Percentiles rank a stretch among this genome's conserved stretches.
These are phyloP conservation scores for Athene cunicularia DNA, from an alignment of 2,113 vertebrate genomes.

Conservation along the genomic window DNA sequence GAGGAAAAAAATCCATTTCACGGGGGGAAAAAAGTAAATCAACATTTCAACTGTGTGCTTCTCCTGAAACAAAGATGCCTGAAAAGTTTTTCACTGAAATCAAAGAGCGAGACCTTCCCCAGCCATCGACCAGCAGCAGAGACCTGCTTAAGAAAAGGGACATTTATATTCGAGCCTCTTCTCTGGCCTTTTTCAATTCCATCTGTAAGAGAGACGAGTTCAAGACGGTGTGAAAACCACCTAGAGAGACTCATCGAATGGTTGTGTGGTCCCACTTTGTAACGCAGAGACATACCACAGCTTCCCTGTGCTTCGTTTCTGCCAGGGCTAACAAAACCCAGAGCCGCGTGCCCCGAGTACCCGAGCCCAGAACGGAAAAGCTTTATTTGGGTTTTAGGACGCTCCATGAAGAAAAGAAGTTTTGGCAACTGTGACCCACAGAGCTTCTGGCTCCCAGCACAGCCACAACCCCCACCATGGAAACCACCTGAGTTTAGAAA, in stretches of 20 bases:
- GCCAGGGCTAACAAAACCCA: background rate
- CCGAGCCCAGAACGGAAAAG: background rate
- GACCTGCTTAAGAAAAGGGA: background rate
- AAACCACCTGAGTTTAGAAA: background rate
- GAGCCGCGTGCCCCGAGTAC: rapidly evolving
- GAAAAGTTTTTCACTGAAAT: background rate
- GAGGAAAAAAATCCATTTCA: background rate
- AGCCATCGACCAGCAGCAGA: background rate
- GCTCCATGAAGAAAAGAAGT: rapidly evolving
- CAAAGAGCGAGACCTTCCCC: background rate
- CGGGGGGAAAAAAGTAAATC: background rate
- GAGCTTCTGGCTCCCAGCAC: background rate
- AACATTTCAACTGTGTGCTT: background rate
- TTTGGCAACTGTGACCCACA: background rate
- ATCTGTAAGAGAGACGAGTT: background rate
- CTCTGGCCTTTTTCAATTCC: background rate
- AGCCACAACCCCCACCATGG: background rate
- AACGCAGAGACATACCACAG: background rate
- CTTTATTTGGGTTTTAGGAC: rapidly evolving
- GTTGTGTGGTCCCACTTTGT: constrained; percentile 25
- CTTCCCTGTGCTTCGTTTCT: background rate
- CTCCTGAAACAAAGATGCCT: background rate
- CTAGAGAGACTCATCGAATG: background rate
- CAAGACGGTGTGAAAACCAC: background rate
- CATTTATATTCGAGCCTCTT: background rate